phyloP scores from a whole-genome alignment of 2,797 vertebrate species.

The Taeniopygia guttata region DNA sequence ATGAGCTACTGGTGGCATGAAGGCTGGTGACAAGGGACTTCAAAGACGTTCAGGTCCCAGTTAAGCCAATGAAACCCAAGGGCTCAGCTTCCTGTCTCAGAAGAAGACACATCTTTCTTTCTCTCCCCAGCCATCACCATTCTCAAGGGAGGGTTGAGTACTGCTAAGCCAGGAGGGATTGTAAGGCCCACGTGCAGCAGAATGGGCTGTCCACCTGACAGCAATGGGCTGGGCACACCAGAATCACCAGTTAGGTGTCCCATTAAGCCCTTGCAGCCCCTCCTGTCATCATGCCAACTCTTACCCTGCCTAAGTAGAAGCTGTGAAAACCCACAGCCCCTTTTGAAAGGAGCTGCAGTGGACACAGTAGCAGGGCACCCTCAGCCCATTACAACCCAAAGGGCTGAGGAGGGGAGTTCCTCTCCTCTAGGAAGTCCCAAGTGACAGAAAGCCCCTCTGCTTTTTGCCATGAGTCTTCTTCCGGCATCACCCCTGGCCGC shows the following conservation, averaged over 20 bases:
- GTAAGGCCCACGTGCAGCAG: neutral
- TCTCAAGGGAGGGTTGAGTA: rapidly evolving
- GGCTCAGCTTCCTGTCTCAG: neutral
- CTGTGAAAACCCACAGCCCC: neutral
- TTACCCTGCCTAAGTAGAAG: neutral
- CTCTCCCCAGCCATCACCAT: neutral
- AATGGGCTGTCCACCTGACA: rapidly evolving
- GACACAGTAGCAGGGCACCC: neutral
- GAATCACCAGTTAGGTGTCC: neutral
- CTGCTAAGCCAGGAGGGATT: neutral
- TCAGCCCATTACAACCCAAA: neutral
- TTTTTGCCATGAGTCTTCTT: neutral
- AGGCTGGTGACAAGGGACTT: neutral
- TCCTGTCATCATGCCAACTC: neutral
- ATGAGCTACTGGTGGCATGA: neutral
- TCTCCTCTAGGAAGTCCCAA: neutral
- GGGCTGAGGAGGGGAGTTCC: neutral
- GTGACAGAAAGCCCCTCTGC: neutral
- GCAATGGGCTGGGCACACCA: neutral
- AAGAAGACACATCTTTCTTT: neutral
- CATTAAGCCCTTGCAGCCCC: too few species aligned
- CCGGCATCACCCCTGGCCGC: rapidly evolving
- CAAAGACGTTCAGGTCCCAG: neutral
- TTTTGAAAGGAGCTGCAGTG: neutral
- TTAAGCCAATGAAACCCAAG: neutral